Percentiles rank a stretch among this genome's conserved stretches.
phyloP scores from a whole-genome alignment of 2,888 invertebrate genomes.

The Pandemis heparana region DNA sequence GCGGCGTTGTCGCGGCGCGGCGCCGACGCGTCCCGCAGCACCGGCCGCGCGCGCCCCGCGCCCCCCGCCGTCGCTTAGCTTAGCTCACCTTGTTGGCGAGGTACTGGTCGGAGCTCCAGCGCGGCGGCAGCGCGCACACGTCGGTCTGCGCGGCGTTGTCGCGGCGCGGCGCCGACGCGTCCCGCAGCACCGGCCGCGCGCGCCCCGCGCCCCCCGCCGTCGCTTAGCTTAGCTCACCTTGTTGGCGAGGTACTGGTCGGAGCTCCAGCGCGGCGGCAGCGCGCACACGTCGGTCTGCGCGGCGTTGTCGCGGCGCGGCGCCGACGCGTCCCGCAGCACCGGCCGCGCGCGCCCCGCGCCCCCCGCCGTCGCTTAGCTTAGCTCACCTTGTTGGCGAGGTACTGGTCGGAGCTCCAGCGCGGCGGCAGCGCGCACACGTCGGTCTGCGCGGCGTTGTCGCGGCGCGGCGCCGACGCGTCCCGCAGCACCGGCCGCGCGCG shows the following conservation, averaged over 20 bases:
- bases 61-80: slow-evolving; percentile 47
- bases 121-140: slow-evolving; percentile 90
- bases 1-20: slow-evolving; percentile 81
- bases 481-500: slow-evolving; percentile 65
- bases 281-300: slow-evolving; percentile 93
- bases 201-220: slow-evolving; percentile 48
- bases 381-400: slow-evolving; percentile 80
- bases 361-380: slow-evolving; percentile 46
- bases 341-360: slow-evolving; percentile 61
- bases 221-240: slow-evolving; percentile 45
- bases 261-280: slow-evolving; percentile 90
- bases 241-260: slow-evolving; percentile 90
- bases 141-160: slow-evolving; percentile 89
- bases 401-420: slow-evolving; percentile 92
- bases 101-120: slow-evolving; percentile 92
- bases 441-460: slow-evolving; percentile 88
- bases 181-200: slow-evolving; percentile 66
- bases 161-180: slow-evolving; percentile 61
- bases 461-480: slow-evolving; percentile 60
- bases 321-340: slow-evolving; percentile 59
- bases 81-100: slow-evolving; percentile 75
- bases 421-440: slow-evolving; percentile 91
- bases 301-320: slow-evolving; percentile 71
- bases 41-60: slow-evolving; percentile 62
- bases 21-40: slow-evolving; percentile 58